phyloP scores from a whole-genome alignment of 1,140 invertebrate species.

The Drosophila bocki region DNA sequence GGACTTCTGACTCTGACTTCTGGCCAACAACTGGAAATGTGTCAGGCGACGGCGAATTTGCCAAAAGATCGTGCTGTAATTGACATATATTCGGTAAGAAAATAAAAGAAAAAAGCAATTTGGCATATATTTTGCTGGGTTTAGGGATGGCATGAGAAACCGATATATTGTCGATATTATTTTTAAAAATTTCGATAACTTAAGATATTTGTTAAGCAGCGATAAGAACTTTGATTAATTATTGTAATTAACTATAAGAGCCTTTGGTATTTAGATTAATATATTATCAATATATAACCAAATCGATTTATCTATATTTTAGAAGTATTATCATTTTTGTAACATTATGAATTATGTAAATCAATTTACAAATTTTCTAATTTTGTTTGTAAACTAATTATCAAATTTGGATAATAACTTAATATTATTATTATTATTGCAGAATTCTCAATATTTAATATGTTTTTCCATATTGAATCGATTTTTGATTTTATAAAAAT shows the following conservation, averaged over 20 bases:
- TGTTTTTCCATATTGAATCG: neutral
- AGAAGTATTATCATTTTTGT: too few relatives aligned
- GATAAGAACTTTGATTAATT: neutral
- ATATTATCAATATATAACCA: too few relatives aligned
- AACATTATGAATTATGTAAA: too few relatives aligned
- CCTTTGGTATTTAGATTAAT: neutral
- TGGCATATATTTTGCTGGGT: neutral
- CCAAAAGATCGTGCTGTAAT: conserved; percentile 80
- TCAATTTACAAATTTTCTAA: too few relatives aligned
- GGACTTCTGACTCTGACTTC: conserved; percentile 55
- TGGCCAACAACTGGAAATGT: conserved; percentile 59
- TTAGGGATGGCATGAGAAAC: neutral
- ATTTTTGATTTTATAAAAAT: neutral
- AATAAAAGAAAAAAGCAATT: neutral
- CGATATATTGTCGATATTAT: neutral
- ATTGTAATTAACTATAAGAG: neutral
- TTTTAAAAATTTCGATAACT: neutral
- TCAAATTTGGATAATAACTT: too few relatives aligned
- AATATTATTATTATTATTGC: too few relatives aligned
- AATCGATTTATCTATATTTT: too few relatives aligned
- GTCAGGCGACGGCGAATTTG: conserved; percentile 68
- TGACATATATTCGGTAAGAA: conserved; percentile 67
- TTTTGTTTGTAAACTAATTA: too few relatives aligned
- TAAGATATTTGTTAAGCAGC: neutral
- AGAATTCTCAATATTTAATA: too few relatives aligned